A percentile compares a stretch with the other conserved stretches of the same genome.
Evolutionary conservation across 2,113 vertebrate species (phyloP).

Genomic region (Pterophyllum scalare): DNA sequence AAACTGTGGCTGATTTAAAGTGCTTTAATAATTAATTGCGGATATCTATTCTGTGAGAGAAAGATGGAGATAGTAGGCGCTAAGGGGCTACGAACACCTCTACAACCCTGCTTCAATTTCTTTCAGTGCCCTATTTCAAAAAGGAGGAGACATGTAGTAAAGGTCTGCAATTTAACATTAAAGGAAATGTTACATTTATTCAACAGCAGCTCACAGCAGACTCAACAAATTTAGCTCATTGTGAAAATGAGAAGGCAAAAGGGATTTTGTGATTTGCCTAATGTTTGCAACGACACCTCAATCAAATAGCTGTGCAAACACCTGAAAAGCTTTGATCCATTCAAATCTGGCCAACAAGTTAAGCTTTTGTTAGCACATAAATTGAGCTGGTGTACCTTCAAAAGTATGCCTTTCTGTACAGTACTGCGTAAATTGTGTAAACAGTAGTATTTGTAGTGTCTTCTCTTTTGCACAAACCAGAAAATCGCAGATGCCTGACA

Average conservation of each 20-base stretch:
- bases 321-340: background rate
- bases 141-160: conserved; percentile 11
- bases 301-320: background rate
- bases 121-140: conserved; percentile 36
- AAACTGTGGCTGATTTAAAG: conserved; percentile 63
- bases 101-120: conserved; percentile 25
- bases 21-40: conserved; percentile 74
- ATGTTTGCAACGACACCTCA: background rate
- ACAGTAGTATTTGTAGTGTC: no score
- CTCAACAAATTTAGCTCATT: background rate
- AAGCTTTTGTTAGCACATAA: background rate
- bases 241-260: background rate
- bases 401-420: background rate
- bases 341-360: background rate
- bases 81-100: conserved; percentile 3
- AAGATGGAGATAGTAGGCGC: conserved; percentile 25
- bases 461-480: background rate
- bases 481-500: background rate
- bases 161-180: conserved; percentile 14
- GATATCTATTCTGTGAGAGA: conserved; percentile 41
- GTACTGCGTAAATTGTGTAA: no score
- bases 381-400: background rate
- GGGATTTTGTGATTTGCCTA: conserved; percentile 1
- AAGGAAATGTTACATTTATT: background rate
- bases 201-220: background rate